Evolutionary conservation across 2,797 vertebrate species (phyloP).

Genomic region (Tragelaphus oryx): DNA sequence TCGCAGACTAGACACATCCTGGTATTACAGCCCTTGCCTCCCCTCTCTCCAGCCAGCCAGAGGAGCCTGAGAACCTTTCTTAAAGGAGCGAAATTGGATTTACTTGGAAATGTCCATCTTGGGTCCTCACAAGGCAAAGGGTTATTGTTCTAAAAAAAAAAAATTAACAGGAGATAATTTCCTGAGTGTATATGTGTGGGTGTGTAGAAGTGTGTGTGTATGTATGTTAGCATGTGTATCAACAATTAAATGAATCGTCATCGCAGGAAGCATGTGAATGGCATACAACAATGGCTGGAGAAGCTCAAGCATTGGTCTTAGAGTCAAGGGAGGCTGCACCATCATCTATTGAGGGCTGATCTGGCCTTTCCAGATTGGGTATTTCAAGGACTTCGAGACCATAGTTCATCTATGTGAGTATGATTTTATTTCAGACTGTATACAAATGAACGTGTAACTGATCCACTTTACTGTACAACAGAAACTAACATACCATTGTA

Average conservation of each 20-base stretch:
- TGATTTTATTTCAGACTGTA: slow-evolving; percentile 8
- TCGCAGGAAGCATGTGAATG: background rate
- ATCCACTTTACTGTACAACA: background rate
- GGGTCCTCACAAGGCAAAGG: background rate
- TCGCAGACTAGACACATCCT: background rate
- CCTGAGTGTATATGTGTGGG: background rate
- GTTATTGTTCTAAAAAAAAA: background rate
- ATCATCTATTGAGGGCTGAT: background rate
- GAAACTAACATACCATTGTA: background rate
- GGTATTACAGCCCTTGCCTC: background rate
- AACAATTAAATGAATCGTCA: background rate
- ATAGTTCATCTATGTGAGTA: background rate
- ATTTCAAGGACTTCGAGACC: background rate
- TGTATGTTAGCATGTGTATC: background rate
- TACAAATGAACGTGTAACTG: background rate
- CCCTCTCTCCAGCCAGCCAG: background rate
- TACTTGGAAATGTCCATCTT: background rate
- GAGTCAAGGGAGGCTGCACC: background rate
- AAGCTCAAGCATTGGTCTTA: background rate
- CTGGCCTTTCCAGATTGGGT: background rate
- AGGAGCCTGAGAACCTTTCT: background rate
- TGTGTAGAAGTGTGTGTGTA: background rate
- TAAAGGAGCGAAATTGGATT: background rate
- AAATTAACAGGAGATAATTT: background rate
- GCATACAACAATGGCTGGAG: background rate